Evolutionary conservation across 2,797 vertebrate genomes (phyloP).

Genomic region (Cynopterus sphinx): DNA sequence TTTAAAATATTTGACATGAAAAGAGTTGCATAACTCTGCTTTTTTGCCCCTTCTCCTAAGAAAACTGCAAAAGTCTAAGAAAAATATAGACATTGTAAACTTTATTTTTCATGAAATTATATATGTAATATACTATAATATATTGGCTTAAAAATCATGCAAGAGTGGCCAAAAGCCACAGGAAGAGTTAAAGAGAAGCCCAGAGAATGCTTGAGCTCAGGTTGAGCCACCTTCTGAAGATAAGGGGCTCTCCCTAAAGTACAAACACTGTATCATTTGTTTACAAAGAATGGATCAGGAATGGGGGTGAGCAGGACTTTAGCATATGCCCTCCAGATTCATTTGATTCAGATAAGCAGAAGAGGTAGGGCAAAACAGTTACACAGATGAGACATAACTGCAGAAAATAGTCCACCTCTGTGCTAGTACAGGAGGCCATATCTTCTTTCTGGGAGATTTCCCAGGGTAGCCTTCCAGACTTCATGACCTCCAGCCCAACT

Average conservation of each 20-base stretch:
- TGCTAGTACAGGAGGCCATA: not conserved
- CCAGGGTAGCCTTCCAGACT: not conserved
- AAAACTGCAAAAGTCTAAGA: not conserved
- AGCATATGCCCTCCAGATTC: not conserved
- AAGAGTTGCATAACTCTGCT: not conserved
- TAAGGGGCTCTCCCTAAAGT: not conserved
- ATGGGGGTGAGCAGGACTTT: not conserved
- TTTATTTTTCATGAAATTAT: conserved; percentile 15
- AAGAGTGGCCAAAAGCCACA: not conserved
- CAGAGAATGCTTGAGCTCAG: not conserved
- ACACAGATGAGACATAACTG: not conserved
- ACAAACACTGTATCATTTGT: not conserved
- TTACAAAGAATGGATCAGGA: not conserved
- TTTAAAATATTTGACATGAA: not conserved
- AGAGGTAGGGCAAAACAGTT: not conserved
- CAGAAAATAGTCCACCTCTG: not conserved
- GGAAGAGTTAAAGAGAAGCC: not conserved
- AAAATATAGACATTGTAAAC: not conserved
- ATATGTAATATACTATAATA: not conserved
- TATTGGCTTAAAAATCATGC: not conserved
- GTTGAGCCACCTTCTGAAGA: not conserved
- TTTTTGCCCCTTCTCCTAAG: not conserved
- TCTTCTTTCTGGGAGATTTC: not conserved
- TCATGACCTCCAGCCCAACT: not conserved
- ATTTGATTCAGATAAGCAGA: not conserved